phyloP scores from a whole-genome alignment of 2,113 vertebrate species.

The Hippolais icterina region DNA sequence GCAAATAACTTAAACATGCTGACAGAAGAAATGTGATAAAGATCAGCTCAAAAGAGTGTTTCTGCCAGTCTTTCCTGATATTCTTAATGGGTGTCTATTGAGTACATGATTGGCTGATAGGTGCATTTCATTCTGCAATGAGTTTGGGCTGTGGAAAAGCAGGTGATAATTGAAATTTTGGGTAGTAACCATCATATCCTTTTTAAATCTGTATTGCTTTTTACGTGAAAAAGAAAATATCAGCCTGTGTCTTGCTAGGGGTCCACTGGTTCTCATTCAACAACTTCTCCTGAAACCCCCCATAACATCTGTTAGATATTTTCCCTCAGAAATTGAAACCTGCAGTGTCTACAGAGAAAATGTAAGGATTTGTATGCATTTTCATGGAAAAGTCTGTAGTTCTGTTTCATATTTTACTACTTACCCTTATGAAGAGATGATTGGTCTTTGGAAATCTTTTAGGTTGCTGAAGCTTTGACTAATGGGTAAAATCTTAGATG shows the following conservation, averaged over 20 bases:
- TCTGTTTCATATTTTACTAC: background rate
- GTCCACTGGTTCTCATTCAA: background rate
- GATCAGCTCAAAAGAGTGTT: background rate
- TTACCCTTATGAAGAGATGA: background rate
- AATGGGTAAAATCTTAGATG: background rate
- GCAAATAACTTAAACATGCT: background rate
- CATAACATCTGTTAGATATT: background rate
- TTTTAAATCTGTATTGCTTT: background rate
- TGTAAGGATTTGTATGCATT: background rate
- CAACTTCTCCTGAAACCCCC: background rate
- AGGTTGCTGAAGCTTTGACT: background rate
- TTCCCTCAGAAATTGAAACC: background rate
- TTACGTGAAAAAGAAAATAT: background rate
- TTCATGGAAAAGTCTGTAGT: background rate
- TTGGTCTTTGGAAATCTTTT: background rate
- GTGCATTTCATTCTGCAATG: background rate
- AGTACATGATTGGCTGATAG: background rate
- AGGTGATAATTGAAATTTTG: background rate
- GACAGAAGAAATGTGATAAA: background rate
- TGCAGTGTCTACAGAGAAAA: background rate
- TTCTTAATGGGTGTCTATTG: background rate
- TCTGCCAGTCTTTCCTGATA: background rate
- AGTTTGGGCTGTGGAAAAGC: background rate
- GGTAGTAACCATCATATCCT: background rate
- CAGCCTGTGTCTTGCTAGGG: background rate